phyloP scores from a whole-genome alignment of 1,140 invertebrate species.

The Panagrolaimus sp. region DNA sequence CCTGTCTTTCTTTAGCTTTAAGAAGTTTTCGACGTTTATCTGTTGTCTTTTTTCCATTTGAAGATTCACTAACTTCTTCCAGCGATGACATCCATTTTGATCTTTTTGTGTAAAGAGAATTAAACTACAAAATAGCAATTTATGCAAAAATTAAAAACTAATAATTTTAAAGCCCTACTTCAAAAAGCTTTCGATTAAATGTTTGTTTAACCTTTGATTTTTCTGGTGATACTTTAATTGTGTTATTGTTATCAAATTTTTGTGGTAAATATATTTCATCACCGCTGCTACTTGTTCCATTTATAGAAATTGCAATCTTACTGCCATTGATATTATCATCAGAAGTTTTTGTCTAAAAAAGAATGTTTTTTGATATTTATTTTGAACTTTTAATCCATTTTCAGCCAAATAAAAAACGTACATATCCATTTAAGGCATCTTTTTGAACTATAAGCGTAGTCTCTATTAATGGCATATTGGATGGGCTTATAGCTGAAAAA shows the following conservation, averaged over 20 bases:
- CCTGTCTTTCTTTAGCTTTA: constrained; percentile 89
- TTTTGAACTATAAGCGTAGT: constrained; percentile 5
- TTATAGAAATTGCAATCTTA: too few species aligned
- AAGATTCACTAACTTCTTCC: constrained; percentile 15
- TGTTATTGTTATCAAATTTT: constrained; percentile 7
- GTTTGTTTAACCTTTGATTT: neutral
- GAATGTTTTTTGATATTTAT: too few species aligned
- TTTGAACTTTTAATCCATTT: too few species aligned
- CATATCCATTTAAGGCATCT: neutral
- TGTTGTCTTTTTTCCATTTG: constrained; percentile 37
- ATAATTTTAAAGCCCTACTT: neutral
- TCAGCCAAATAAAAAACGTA: too few species aligned
- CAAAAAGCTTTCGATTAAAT: constrained; percentile 2
- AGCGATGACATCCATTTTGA: constrained; percentile 17
- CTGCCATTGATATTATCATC: too few species aligned
- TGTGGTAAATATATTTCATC: too few species aligned
- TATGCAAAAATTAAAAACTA: neutral
- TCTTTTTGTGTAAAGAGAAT: constrained; percentile 16
- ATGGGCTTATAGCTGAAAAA: neutral
- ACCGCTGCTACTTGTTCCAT: too few species aligned
- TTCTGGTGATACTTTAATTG: neutral
- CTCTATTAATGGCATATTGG: constrained; percentile 8
- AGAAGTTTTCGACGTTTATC: constrained; percentile 70
- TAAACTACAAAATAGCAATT: constrained; percentile 8
- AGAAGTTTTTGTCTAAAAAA: too few species aligned